phyloP scores from a whole-genome alignment of 2,797 vertebrate genomes.

The Phoebastria nigripes region DNA sequence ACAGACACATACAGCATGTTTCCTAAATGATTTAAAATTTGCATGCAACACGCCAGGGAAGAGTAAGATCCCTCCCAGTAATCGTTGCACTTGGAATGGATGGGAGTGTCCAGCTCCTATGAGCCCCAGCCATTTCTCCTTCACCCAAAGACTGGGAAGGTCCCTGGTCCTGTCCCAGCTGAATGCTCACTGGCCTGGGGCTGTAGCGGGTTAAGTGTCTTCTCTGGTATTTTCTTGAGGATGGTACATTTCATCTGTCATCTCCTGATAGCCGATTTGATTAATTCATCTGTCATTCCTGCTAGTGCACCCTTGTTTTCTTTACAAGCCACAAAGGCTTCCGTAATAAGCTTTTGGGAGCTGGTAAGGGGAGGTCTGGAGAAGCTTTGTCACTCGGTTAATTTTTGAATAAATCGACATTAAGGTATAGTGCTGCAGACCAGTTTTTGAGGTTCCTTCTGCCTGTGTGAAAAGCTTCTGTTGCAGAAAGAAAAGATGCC shows the following conservation, averaged over 20 bases:
- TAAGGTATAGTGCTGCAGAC: neutral
- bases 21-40: neutral
- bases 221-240: neutral
- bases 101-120: neutral
- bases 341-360: neutral
- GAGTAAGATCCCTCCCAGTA: neutral
- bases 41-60: neutral
- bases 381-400: neutral
- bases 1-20: neutral
- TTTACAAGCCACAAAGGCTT: neutral
- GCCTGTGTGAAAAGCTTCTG: neutral
- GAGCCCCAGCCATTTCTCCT: neutral
- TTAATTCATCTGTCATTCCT: neutral
- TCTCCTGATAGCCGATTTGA: neutral
- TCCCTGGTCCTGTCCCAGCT: neutral
- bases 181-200: fast-evolving
- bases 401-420: neutral
- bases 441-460: neutral
- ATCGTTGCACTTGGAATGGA: neutral
- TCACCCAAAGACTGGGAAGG: neutral
- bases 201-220: neutral
- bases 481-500: neutral
- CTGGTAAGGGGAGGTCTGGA: neutral
- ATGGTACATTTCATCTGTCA: neutral
- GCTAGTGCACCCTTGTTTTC: neutral